Evolutionary conservation across 2,888 invertebrate genomes (phyloP).

Genomic region (Platynereis dumerilii): DNA sequence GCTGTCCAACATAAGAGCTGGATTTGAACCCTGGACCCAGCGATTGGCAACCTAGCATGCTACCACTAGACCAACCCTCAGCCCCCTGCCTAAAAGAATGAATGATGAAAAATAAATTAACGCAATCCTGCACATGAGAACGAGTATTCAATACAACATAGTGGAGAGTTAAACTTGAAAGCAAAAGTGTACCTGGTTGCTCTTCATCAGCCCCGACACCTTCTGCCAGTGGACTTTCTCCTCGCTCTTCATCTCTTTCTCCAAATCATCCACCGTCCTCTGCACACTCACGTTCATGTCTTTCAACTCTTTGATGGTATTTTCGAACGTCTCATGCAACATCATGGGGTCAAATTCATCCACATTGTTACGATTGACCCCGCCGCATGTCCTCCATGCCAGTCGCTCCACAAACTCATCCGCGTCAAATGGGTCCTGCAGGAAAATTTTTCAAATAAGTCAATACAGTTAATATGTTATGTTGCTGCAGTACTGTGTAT

Average conservation of each 20-base stretch:
- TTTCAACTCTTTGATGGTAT: conserved; percentile 73
- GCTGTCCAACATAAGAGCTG: too few relatives aligned
- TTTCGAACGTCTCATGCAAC: conserved; percentile 89
- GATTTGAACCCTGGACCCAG: too few relatives aligned
- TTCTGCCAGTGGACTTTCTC: conserved; percentile 83
- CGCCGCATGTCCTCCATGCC: conserved; percentile 85
- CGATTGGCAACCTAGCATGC: too few relatives aligned
- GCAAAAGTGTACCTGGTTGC: conserved; percentile 68
- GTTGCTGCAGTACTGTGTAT: too few relatives aligned
- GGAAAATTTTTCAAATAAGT: too few relatives aligned
- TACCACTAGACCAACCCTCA: too few relatives aligned
- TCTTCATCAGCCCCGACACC: conserved; percentile 78
- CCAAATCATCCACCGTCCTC: conserved; percentile 67
- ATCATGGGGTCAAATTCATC: conserved; percentile 80
- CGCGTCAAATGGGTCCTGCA: conserved; percentile 41
- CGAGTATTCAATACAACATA: too few relatives aligned
- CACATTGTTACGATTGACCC: conserved; percentile 71
- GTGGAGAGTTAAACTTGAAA: too few relatives aligned
- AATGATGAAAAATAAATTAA: too few relatives aligned
- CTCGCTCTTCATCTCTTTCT: conserved; percentile 82
- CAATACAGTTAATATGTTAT: too few relatives aligned
- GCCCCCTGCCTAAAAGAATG: too few relatives aligned
- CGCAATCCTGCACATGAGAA: too few relatives aligned
- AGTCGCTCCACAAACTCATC: conserved; percentile 95
- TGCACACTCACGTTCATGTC: conserved; percentile 54